Evolutionary conservation across 2,797 vertebrate species (phyloP).

Genomic region (Synaphobranchus kaupii): DNA sequence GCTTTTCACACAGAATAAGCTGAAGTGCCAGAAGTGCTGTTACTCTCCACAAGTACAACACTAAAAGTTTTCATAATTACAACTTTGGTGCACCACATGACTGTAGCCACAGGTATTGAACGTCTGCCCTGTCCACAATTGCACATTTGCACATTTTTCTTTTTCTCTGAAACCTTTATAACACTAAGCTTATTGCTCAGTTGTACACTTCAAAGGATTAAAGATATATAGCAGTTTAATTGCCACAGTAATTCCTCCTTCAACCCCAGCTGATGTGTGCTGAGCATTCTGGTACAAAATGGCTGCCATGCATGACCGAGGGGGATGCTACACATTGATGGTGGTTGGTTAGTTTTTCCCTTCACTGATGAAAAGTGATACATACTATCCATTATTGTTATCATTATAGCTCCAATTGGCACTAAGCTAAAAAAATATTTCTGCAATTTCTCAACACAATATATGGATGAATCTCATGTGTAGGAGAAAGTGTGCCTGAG

Average conservation of each 20-base stretch:
- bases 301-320: neutral
- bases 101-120: neutral
- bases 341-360: neutral
- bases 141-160: constrained; percentile 2
- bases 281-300: neutral
- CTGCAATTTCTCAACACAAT: neutral
- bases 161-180: neutral
- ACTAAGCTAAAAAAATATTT: neutral
- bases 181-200: neutral
- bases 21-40: neutral
- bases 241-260: neutral
- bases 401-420: neutral
- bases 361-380: neutral
- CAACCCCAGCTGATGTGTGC: too few species aligned
- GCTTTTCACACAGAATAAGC: neutral
- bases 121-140: neutral
- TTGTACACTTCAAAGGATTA: neutral
- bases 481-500: neutral
- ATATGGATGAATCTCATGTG: neutral
- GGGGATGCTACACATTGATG: neutral
- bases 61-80: neutral
- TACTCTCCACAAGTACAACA: constrained; percentile 4
- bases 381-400: neutral
- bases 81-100: neutral
- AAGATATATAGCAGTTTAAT: neutral